Evolutionary conservation across 1,140 invertebrate genomes (phyloP).

Genomic region (Drosophila mauritiana): DNA sequence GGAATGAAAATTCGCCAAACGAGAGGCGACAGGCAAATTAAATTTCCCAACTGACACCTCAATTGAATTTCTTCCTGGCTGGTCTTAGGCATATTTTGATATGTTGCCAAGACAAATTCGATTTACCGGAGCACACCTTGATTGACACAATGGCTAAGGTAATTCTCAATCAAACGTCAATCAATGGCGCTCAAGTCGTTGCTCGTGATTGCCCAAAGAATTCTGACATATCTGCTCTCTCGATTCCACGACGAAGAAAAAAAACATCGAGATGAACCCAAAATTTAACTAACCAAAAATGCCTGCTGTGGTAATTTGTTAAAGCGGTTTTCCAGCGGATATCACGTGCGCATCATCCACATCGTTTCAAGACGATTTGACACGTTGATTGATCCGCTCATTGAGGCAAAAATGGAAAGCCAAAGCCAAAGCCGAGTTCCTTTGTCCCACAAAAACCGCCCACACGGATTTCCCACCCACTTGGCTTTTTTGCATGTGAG

Average conservation of each 20-base stretch:
- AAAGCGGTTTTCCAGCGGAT: slow-evolving; percentile 70
- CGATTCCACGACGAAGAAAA: slow-evolving; percentile 9
- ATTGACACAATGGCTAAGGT: slow-evolving; percentile 76
- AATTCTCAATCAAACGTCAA: slow-evolving; percentile 78
- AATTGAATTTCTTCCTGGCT: slow-evolving; percentile 56
- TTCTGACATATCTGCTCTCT: slow-evolving; percentile 50
- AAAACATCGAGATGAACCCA: neutral
- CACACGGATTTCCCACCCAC: slow-evolving; percentile 14
- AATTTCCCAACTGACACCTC: slow-evolving; percentile 73
- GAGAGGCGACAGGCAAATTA: slow-evolving; percentile 60
- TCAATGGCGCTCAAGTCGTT: slow-evolving; percentile 71
- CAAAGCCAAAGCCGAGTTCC: slow-evolving; percentile 47
- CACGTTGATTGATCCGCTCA: slow-evolving; percentile 79
- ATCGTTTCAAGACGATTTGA: slow-evolving; percentile 74
- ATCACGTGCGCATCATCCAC: slow-evolving; percentile 63
- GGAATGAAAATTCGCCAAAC: slow-evolving; percentile 38
- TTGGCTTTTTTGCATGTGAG: slow-evolving; percentile 55
- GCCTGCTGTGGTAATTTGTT: slow-evolving; percentile 73
- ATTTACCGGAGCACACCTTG: slow-evolving; percentile 41
- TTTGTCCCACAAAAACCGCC: slow-evolving; percentile 1
- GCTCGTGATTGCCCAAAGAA: slow-evolving; percentile 54
- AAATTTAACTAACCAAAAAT: slow-evolving; percentile 73
- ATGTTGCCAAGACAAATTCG: slow-evolving; percentile 60
- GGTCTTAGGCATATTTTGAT: slow-evolving; percentile 66
- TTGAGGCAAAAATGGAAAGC: slow-evolving; percentile 73